These are phyloP conservation scores for Sinotaia quadrata DNA, from an alignment of 2,888 invertebrate species.

Conservation along the genomic window DNA sequence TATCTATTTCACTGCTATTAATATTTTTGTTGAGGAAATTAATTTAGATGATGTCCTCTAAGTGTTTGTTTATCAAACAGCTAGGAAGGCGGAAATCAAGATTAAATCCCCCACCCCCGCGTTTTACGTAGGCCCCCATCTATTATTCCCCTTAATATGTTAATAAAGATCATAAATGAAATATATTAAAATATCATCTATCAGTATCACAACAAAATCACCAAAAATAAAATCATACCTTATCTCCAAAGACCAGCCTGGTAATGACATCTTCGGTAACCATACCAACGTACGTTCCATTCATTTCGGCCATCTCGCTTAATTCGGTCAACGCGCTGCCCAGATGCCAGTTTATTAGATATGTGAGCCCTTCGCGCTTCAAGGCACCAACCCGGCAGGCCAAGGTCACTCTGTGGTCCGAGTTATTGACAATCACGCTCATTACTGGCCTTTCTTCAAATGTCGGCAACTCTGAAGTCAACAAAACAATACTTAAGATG, in stretches of 20 bases:
- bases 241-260: conserved; percentile 23
- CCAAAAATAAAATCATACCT: conserved; percentile 21
- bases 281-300: conserved; percentile 4
- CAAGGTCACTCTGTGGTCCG: conserved; percentile 31
- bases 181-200: too few relatives aligned
- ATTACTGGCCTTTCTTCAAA: conserved; percentile 39
- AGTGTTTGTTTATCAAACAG: too few relatives aligned
- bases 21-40: too few relatives aligned
- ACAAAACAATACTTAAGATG: too few relatives aligned
- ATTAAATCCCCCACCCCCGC: too few relatives aligned
- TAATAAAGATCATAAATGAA: too few relatives aligned
- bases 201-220: too few relatives aligned
- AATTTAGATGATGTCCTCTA: too few relatives aligned
- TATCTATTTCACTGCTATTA: too few relatives aligned
- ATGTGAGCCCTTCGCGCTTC: conserved; percentile 31
- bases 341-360: conserved; percentile 41
- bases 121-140: too few relatives aligned
- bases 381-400: conserved; percentile 38
- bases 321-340: conserved; percentile 18
- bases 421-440: conserved; percentile 24
- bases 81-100: too few relatives aligned
- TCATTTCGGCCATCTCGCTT: neutral
- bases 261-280: conserved; percentile 22
- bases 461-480: conserved; percentile 42
- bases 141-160: too few relatives aligned